These are phyloP conservation scores for Leucopsar rothschildi DNA, from an alignment of 2,113 vertebrate genomes.

Conservation along the genomic window DNA sequence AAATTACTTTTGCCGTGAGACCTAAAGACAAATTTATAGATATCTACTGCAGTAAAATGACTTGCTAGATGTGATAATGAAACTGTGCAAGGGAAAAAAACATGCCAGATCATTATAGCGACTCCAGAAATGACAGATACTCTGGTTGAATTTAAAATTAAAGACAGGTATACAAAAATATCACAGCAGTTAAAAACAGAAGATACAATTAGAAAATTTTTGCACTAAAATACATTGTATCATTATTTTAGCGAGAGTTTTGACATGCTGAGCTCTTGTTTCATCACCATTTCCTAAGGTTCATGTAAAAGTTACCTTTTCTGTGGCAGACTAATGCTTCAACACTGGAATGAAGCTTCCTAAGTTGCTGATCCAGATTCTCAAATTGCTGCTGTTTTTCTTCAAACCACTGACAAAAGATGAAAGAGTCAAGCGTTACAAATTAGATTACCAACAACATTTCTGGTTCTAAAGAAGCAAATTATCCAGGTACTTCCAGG, in stretches of 20 bases:
- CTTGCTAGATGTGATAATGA: neutral
- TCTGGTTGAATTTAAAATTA: neutral
- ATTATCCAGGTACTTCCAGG: constrained; percentile 69
- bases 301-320: constrained; percentile 81
- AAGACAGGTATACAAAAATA: neutral
- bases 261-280: neutral
- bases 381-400: constrained; percentile 99
- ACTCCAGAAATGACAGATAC: neutral
- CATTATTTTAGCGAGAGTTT: neutral
- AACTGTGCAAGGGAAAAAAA: neutral
- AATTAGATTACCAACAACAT: constrained; percentile 72
- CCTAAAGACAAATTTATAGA: neutral
- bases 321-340: constrained; percentile 95
- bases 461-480: constrained; percentile 71
- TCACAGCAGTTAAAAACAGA: neutral
- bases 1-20: neutral
- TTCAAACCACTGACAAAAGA: constrained; percentile 92
- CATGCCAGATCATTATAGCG: neutral
- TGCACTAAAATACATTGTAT: neutral
- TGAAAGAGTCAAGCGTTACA: constrained; percentile 67
- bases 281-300: neutral
- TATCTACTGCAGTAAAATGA: neutral
- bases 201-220: neutral
- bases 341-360: constrained; percentile 91
- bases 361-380: constrained; percentile 94